phyloP scores from a whole-genome alignment of 92 coral and sea anemone genomes.

The Epizoanthus stellaris region DNA sequence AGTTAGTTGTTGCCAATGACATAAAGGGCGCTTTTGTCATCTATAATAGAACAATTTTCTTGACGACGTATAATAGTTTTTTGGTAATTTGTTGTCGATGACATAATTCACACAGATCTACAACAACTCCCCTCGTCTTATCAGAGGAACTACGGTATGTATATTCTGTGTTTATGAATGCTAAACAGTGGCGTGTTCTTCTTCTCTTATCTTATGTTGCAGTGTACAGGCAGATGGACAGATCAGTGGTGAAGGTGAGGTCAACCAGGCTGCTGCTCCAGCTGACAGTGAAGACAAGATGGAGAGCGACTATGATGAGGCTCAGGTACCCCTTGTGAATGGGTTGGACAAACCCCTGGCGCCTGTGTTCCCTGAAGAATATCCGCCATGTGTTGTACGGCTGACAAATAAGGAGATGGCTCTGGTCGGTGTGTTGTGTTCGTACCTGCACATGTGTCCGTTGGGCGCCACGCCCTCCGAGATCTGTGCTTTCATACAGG shows the following conservation, averaged over 20 bases:
- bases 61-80: too few relatives aligned
- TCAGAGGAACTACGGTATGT: too few relatives aligned
- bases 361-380: slow-evolving; percentile 12
- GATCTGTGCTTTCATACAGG: slow-evolving; percentile 63
- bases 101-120: too few relatives aligned
- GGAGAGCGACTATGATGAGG: slow-evolving; percentile 30
- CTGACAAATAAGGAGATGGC: slow-evolving; percentile 77
- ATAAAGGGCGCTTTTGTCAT: too few relatives aligned
- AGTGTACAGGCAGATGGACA: slow-evolving; percentile 24
- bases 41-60: too few relatives aligned
- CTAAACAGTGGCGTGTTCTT: too few relatives aligned
- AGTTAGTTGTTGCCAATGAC: too few relatives aligned
- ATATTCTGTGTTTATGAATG: too few relatives aligned
- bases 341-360: slow-evolving; percentile 17
- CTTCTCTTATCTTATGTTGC: too few relatives aligned
- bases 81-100: too few relatives aligned
- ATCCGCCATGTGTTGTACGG: slow-evolving; percentile 48
- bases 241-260: not conserved
- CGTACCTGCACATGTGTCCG: slow-evolving; percentile 81
- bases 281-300: slow-evolving; percentile 30
- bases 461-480: slow-evolving; percentile 78
- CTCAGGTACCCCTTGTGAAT: not conserved
- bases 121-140: too few relatives aligned
- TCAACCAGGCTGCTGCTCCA: not conserved
- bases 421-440: slow-evolving; percentile 79